phyloP scores from a whole-genome alignment of 23 tunicate species.

The Aplidium turbinatum region DNA sequence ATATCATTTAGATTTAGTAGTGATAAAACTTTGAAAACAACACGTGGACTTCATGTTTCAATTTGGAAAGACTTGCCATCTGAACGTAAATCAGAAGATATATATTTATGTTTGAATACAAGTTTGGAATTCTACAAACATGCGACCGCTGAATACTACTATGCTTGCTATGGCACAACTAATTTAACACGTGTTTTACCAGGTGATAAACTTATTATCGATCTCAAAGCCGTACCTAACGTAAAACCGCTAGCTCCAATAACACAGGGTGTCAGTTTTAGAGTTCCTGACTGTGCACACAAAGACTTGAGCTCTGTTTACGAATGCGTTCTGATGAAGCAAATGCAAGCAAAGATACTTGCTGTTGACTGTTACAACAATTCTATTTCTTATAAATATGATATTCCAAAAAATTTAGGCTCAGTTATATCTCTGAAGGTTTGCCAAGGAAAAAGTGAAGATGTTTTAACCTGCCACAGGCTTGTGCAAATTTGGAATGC shows the following conservation, averaged over 20 bases:
- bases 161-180: slow-evolving; percentile 3
- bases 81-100: too few species aligned
- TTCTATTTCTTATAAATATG: neutral
- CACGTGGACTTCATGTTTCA: too few species aligned
- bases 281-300: slow-evolving; percentile 5
- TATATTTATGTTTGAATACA: neutral
- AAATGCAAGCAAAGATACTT: neutral
- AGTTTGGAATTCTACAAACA: neutral
- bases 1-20: too few species aligned
- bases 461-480: neutral
- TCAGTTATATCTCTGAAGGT: neutral
- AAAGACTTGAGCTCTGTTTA: neutral
- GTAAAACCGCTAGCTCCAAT: too few species aligned
- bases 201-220: slow-evolving; percentile 6
- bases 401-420: slow-evolving; percentile 8
- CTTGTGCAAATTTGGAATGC: neutral
- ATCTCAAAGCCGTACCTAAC: too few species aligned
- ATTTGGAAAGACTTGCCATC: too few species aligned
- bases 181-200: neutral
- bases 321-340: slow-evolving; percentile 3
- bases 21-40: too few species aligned
- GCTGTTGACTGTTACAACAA: neutral
- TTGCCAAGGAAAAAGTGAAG: slow-evolving; percentile 7
- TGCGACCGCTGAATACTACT: neutral
- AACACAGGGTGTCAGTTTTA: neutral